phyloP scores from a whole-genome alignment of 2,888 invertebrate genomes.

The Pseudococcus jackbeardsleyi region DNA sequence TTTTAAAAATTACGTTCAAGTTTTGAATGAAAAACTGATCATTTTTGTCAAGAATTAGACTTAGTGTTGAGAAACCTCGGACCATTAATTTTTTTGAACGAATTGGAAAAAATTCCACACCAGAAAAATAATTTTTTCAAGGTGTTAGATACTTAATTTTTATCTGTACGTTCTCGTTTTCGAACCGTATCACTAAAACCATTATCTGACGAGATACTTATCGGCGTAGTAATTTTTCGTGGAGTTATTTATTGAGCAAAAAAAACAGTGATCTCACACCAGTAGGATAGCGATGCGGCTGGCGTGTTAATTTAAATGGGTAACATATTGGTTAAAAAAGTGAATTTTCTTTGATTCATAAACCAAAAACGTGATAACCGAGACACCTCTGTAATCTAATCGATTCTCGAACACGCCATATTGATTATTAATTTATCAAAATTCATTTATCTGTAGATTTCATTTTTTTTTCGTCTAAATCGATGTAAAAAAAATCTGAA shows the following conservation, averaged over 20 bases:
- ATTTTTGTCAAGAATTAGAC: too few species aligned
- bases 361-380: conserved; percentile 1
- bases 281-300: not conserved
- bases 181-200: not conserved
- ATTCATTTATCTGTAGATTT: conserved; percentile 49
- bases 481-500: not conserved
- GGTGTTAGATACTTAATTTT: not conserved
- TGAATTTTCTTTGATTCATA: conserved; percentile 52
- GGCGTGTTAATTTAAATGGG: conserved; percentile 9
- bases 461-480: not conserved
- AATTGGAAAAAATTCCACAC: not conserved
- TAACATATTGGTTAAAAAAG: conserved; percentile 1
- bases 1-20: too few species aligned
- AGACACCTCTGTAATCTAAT: conserved; percentile 40
- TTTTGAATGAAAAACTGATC: too few species aligned
- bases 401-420: conserved; percentile 14
- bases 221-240: not conserved
- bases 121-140: not conserved
- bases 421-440: conserved; percentile 46
- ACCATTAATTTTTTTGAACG: not conserved
- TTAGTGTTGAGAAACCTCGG: too few species aligned
- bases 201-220: not conserved
- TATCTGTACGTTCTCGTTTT: not conserved
- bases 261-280: conserved; percentile 36
- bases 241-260: conserved; percentile 15